Evolutionary conservation across 2,797 vertebrate species (phyloP).

Genomic region (Apodemus agrarius): DNA sequence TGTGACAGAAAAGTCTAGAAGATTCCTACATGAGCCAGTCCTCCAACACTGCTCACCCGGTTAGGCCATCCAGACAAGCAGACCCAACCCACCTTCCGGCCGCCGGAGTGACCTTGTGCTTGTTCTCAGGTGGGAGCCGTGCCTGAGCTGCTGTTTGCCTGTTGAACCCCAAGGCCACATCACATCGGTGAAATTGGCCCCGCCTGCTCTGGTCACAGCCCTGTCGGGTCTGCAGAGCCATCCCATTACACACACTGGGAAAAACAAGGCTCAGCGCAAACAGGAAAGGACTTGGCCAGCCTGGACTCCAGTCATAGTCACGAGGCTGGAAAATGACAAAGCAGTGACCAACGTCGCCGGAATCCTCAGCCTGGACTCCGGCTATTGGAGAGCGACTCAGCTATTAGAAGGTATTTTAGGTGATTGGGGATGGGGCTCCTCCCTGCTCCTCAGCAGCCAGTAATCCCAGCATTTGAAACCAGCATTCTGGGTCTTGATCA

Average conservation of each 20-base stretch:
- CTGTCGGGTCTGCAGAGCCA: neutral
- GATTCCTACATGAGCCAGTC: neutral
- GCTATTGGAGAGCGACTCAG: neutral
- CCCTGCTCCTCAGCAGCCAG: neutral
- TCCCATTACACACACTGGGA: neutral
- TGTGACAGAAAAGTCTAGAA: neutral
- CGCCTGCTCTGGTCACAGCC: neutral
- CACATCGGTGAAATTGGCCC: neutral
- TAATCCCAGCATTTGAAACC: neutral
- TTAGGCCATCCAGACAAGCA: neutral
- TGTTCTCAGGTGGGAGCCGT: neutral
- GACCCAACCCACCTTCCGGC: neutral
- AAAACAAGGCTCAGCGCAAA: neutral
- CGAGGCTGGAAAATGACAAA: neutral
- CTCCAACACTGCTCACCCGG: neutral
- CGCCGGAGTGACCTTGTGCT: neutral
- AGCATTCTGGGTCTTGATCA: neutral
- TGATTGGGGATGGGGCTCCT: neutral
- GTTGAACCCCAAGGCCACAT: neutral
- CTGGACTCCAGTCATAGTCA: neutral
- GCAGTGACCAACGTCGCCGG: neutral
- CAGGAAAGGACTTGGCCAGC: neutral
- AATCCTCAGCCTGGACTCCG: neutral
- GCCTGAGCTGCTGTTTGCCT: neutral
- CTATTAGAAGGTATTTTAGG: neutral